Evolutionary conservation across 2,113 vertebrate species (phyloP).

Genomic region (Malaclemys terrapin): DNA sequence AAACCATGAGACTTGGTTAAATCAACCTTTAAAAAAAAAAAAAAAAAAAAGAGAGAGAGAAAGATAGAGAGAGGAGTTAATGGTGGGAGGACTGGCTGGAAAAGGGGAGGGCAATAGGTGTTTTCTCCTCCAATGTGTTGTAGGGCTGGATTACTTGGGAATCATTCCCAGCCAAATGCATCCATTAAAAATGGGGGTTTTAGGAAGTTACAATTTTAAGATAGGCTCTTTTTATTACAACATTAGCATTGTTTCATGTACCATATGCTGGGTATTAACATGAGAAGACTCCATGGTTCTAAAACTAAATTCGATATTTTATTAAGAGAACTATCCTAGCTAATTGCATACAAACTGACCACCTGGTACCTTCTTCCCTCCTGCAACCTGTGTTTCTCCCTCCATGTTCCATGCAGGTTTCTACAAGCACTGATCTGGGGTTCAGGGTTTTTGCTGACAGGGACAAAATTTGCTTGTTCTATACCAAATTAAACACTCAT

Average conservation of each 20-base stretch:
- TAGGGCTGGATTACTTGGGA: not conserved
- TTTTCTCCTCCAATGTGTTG: not conserved
- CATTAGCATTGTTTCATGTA: not conserved
- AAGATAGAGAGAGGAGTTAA: not conserved
- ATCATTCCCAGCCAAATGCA: not conserved
- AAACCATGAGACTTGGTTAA: not conserved
- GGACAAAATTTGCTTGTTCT: not conserved
- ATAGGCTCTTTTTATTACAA: not conserved
- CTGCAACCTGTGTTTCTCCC: not conserved
- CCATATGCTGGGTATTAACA: not conserved
- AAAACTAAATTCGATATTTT: not conserved
- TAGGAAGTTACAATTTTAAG: not conserved
- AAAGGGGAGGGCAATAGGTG: not conserved
- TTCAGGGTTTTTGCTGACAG: not conserved
- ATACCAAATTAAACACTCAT: not conserved
- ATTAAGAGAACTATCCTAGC: not conserved
- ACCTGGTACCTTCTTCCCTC: not conserved
- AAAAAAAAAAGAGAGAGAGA: too few relatives aligned
- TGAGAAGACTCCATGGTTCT: not conserved
- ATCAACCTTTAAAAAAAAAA: not conserved
- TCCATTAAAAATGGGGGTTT: not conserved
- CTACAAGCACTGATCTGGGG: not conserved
- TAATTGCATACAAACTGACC: not conserved
- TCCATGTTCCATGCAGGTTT: not conserved
- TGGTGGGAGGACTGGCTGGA: not conserved